These are phyloP conservation scores for Drosophila sp. DNA, from an alignment of 1,140 invertebrate genomes.

Conservation along the genomic window DNA sequence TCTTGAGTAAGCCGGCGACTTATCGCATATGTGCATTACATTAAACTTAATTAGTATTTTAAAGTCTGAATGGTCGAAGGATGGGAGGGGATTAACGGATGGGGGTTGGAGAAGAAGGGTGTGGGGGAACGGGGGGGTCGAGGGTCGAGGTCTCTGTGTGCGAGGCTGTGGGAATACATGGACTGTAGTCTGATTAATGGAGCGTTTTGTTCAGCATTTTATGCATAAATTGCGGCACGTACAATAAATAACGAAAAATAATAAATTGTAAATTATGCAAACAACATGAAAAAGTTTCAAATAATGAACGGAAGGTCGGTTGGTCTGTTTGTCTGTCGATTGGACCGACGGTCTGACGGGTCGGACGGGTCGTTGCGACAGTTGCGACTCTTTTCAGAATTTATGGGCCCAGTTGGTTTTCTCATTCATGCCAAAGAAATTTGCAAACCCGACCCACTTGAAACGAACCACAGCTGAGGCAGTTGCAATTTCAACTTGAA, in stretches of 20 bases:
- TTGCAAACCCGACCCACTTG: slow-evolving; percentile 72
- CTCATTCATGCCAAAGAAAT: slow-evolving; percentile 59
- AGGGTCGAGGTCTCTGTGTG: slow-evolving; percentile 30
- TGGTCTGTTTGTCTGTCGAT: slow-evolving; percentile 1
- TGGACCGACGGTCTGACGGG: background rate
- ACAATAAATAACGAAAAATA: slow-evolving; percentile 78
- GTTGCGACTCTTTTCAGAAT: slow-evolving; percentile 40
- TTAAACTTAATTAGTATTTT: slow-evolving; percentile 79
- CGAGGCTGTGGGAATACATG: slow-evolving; percentile 63
- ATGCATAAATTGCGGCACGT: slow-evolving; percentile 75
- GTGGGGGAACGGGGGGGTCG: slow-evolving; percentile 1
- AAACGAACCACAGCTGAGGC: slow-evolving; percentile 35
- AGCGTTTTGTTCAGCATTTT: slow-evolving; percentile 76
- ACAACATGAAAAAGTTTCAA: slow-evolving; percentile 75
- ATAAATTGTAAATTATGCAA: slow-evolving; percentile 81
- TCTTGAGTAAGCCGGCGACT: slow-evolving; percentile 51
- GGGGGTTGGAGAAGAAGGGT: background rate
- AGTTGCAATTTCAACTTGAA: slow-evolving; percentile 45
- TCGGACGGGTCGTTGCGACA: slow-evolving; percentile 1
- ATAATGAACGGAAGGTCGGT: slow-evolving; percentile 66
- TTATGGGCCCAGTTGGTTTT: slow-evolving; percentile 46
- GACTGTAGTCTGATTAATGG: slow-evolving; percentile 68
- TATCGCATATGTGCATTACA: slow-evolving; percentile 76
- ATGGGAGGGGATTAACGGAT: background rate
- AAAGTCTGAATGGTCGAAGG: slow-evolving; percentile 42